A percentile compares a stretch with the other conserved stretches of the same genome.
Evolutionary conservation across 2,113 vertebrate species (phyloP).

Genomic region (Pterocles orientalis): DNA sequence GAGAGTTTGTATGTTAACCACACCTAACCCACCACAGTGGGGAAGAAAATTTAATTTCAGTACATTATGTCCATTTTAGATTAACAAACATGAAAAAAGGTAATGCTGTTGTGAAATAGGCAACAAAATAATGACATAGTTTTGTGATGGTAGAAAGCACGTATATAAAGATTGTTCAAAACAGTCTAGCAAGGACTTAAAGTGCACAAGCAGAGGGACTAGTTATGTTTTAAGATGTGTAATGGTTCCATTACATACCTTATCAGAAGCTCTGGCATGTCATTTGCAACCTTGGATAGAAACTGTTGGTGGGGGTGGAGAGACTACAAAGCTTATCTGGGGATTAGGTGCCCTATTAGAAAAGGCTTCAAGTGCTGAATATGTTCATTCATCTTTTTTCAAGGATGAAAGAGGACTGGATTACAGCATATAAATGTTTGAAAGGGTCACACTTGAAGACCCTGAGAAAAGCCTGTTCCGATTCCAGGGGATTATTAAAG

Average conservation of each 20-base stretch:
- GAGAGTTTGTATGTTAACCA: not conserved
- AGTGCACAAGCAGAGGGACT: not conserved
- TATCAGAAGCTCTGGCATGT: not conserved
- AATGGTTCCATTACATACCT: not conserved
- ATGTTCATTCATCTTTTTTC: not conserved
- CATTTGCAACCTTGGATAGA: not conserved
- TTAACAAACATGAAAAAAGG: not conserved
- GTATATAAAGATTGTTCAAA: not conserved
- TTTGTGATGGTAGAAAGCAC: not conserved
- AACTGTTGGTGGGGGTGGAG: not conserved
- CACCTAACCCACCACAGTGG: not conserved
- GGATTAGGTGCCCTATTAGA: conserved; percentile 21
- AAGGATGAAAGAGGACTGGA: not conserved
- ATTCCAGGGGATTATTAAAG: conserved; percentile 26
- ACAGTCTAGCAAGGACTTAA: not conserved
- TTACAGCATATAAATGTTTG: conserved; percentile 2
- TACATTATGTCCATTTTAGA: not conserved
- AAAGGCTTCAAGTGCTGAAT: conserved; percentile 14
- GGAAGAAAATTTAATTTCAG: not conserved
- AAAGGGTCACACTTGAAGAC: conserved; percentile 8
- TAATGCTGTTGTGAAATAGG: not conserved
- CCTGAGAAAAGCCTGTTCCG: conserved; percentile 1
- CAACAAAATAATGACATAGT: not conserved
- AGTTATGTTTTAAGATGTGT: not conserved
- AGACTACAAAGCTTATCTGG: not conserved